A percentile compares a stretch with the other conserved stretches of the same genome.
These are phyloP conservation scores for Laticauda laticaudata DNA, from an alignment of 2,113 vertebrate species.

Conservation along the genomic window DNA sequence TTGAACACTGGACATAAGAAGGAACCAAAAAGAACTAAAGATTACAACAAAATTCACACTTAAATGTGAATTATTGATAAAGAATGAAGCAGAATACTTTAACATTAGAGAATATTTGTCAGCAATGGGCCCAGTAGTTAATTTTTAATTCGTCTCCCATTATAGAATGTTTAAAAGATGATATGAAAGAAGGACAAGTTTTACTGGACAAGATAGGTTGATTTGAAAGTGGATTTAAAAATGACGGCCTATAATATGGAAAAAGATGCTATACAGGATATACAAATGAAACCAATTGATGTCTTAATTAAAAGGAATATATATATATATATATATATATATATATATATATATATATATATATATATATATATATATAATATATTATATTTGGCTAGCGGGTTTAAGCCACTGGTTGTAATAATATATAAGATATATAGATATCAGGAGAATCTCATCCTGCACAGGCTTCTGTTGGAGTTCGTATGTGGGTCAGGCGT, in stretches of 20 bases:
- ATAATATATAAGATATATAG: too few species aligned
- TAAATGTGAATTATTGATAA: not conserved
- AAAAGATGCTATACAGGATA: not conserved
- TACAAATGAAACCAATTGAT: not conserved
- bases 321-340: not conserved
- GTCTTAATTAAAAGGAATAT: not conserved
- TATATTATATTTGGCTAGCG: too few species aligned
- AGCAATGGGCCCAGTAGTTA: not conserved
- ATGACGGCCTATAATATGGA: not conserved
- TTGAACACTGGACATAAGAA: not conserved
- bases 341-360: too few species aligned
- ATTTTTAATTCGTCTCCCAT: not conserved
- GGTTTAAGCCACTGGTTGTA: too few species aligned
- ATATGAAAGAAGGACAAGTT: not conserved
- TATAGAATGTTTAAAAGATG: not conserved
- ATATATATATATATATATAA: too few species aligned
- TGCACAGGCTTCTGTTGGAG: too few species aligned
- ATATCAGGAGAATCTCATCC: too few species aligned
- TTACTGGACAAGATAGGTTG: not conserved
- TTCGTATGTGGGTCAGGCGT: too few species aligned
- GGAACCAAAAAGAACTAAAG: not conserved
- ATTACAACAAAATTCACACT: not conserved
- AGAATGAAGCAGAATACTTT: not conserved
- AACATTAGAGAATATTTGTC: not conserved
- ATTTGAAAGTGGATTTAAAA: not conserved